These are phyloP conservation scores for Oncorhynchus mykiss DNA, from an alignment of 2,113 vertebrate genomes.

Conservation along the genomic window DNA sequence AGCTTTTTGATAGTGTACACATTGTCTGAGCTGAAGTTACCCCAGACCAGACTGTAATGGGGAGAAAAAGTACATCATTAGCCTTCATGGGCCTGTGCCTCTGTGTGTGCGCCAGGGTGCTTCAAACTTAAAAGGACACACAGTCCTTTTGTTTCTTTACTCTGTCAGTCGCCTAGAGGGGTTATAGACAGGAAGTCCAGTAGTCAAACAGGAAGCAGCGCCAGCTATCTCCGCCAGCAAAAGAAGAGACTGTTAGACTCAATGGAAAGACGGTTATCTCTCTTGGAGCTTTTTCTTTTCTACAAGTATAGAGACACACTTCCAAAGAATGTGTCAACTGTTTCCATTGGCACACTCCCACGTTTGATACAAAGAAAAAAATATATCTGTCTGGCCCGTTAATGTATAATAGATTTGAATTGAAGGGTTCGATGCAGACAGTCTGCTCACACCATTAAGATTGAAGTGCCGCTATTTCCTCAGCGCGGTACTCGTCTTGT, in stretches of 20 bases:
- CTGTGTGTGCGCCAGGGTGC: neutral
- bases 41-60: neutral
- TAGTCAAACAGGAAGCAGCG: conserved; percentile 22
- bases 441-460: conserved; percentile 19
- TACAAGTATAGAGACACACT: conserved; percentile 5
- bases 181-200: conserved; percentile 22
- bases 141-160: neutral
- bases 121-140: conserved; percentile 4
- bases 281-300: conserved; percentile 3
- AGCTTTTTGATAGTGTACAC: neutral
- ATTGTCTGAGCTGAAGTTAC: neutral
- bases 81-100: neutral
- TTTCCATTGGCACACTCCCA: conserved; percentile 19
- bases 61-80: neutral
- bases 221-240: conserved; percentile 20
- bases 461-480: conserved; percentile 22
- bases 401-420: conserved; percentile 21
- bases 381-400: neutral
- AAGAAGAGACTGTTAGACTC: conserved; percentile 16
- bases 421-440: conserved; percentile 7
- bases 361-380: conserved; percentile 6
- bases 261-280: conserved; percentile 23
- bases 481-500: neutral
- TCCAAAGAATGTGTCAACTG: conserved; percentile 9
- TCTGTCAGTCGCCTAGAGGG: conserved; percentile 16